A percentile compares a stretch with the other conserved stretches of the same genome.
phyloP scores from a whole-genome alignment of 2,113 vertebrate genomes.

The Carollia perspicillata region DNA sequence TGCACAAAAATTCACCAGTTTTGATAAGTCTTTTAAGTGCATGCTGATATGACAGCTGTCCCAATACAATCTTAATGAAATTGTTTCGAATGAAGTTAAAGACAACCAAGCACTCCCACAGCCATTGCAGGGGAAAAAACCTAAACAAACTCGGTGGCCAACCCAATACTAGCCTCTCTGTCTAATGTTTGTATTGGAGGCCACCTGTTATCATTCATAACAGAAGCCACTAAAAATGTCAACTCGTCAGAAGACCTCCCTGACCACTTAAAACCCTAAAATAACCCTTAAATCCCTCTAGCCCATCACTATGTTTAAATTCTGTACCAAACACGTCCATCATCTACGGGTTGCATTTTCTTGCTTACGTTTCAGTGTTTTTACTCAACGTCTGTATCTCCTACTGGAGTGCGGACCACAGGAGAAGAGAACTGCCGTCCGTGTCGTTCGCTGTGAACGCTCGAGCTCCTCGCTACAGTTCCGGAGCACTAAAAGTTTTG shows the following conservation, averaged over 20 bases:
- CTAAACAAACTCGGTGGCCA: too few species aligned
- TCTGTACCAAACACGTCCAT: background rate
- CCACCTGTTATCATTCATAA: background rate
- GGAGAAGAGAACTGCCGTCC: background rate
- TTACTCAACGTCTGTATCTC: background rate
- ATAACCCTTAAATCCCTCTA: background rate
- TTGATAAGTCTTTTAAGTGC: too few species aligned
- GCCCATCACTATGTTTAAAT: background rate
- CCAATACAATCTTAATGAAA: too few species aligned
- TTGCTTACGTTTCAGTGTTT: background rate
- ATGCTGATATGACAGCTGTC: too few species aligned
- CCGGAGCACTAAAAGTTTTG: background rate
- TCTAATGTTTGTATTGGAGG: background rate
- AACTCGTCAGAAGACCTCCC: background rate
- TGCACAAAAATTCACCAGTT: too few species aligned
- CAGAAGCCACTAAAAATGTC: background rate
- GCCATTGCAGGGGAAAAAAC: too few species aligned
- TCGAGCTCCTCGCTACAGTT: background rate
- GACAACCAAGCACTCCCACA: too few species aligned
- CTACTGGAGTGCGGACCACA: background rate
- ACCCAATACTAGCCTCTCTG: background rate
- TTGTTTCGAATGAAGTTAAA: too few species aligned
- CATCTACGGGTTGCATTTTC: background rate
- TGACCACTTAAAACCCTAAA: background rate
- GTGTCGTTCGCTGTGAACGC: background rate